Conservation (phyloP, 2,888 invertebrate species). For the Scaptomyza polygonia region DNA sequence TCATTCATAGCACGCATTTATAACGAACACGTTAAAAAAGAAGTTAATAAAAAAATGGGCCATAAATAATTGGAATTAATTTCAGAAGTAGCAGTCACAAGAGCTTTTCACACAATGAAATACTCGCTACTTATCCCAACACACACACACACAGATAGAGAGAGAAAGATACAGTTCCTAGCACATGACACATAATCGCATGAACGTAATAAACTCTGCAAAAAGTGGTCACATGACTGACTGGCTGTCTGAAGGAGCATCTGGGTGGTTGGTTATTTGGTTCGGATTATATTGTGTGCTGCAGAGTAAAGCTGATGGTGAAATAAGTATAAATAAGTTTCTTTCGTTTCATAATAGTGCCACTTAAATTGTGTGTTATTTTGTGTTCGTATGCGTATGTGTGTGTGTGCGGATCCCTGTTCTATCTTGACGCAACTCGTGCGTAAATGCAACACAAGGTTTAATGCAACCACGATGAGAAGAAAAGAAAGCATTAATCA, state of each 20-base stretch:
- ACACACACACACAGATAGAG: constrained; percentile 12
- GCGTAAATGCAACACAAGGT: constrained; percentile 60
- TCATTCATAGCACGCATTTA: background rate
- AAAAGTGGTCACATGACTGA: constrained; percentile 61
- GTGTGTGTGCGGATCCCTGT: background rate
- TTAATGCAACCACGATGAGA: constrained; percentile 43
- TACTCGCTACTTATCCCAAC: constrained; percentile 38
- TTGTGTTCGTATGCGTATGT: constrained; percentile 1
- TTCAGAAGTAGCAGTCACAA: constrained; percentile 36
- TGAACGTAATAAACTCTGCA: constrained; percentile 76
- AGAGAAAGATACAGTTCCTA: constrained; percentile 20
- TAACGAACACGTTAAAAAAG: constrained; percentile 10
- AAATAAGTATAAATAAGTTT: constrained; percentile 39
- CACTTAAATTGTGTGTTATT: constrained; percentile 43
- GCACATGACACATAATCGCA: constrained; percentile 71
- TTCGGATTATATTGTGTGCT: constrained; percentile 7
- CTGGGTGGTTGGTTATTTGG: constrained; percentile 8
- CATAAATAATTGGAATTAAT: constrained; percentile 77
- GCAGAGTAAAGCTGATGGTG: constrained; percentile 21
- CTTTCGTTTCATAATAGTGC: constrained; percentile 50
- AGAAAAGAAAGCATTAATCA: constrained; percentile 1
- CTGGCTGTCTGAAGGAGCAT: constrained; percentile 17
- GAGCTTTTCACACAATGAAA: constrained; percentile 57
- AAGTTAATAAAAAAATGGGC: constrained; percentile 42
- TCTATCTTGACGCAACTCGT: constrained; percentile 40